Evolutionary conservation across 2,888 invertebrate species (phyloP).

Genomic region (Hypercompe scribonia): DNA sequence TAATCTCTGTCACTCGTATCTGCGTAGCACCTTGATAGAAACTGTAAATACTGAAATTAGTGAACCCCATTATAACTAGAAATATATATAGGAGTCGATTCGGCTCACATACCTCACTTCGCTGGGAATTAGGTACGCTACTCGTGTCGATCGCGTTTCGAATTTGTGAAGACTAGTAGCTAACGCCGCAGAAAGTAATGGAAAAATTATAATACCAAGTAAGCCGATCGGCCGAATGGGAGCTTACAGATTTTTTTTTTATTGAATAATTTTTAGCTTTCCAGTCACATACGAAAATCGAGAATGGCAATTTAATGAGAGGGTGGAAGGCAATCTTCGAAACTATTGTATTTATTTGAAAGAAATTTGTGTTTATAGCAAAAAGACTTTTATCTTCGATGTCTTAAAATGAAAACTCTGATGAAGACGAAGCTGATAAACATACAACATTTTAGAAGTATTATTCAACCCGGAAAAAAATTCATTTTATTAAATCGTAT

Average conservation of each 20-base stretch:
- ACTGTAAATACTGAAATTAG: background rate
- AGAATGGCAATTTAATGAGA: background rate
- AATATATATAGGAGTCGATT: background rate
- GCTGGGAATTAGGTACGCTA: constrained; percentile 24
- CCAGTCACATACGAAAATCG: background rate
- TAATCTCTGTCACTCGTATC: no score
- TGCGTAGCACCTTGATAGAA: background rate
- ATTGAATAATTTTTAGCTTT: background rate
- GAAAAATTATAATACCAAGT: constrained; percentile 34
- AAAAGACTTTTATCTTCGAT: background rate
- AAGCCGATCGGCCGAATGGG: constrained; percentile 26
- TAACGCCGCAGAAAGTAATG: constrained; percentile 19
- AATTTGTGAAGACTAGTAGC: constrained; percentile 15
- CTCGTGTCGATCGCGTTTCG: constrained; percentile 25
- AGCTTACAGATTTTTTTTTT: background rate
- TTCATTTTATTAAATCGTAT: no score
- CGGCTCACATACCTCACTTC: background rate
- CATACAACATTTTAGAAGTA: background rate
- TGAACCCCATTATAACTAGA: background rate
- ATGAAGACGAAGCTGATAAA: no score
- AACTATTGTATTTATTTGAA: background rate
- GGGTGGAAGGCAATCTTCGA: background rate
- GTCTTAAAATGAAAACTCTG: background rate
- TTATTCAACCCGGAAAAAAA: background rate
- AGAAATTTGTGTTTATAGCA: background rate